Conservation (phyloP, 1,140 invertebrate genomes). For the Euborellia annulipes region DNA sequence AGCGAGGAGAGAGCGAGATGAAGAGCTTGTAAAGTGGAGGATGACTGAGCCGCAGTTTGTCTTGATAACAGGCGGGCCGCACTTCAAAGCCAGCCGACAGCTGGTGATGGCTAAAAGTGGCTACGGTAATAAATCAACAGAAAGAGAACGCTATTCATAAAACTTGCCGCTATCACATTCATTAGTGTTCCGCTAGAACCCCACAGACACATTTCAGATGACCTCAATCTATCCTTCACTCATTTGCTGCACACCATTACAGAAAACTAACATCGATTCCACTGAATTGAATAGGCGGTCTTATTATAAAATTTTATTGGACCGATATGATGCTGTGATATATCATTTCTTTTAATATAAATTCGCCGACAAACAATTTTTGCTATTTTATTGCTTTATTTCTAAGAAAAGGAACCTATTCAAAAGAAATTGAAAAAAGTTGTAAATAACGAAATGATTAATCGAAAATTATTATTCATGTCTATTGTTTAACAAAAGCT, state of each 20-base stretch:
- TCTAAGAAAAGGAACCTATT: too few species aligned
- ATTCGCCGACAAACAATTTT: too few species aligned
- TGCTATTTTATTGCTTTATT: too few species aligned
- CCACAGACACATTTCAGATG: not conserved
- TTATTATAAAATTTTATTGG: too few species aligned
- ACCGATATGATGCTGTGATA: too few species aligned
- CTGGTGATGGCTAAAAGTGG: slow-evolving; percentile 32
- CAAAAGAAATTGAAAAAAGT: too few species aligned
- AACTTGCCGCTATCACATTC: slow-evolving; percentile 7
- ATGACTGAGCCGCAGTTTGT: slow-evolving; percentile 33
- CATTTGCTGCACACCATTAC: not conserved
- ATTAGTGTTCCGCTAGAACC: not conserved
- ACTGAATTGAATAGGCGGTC: too few species aligned
- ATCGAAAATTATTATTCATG: too few species aligned
- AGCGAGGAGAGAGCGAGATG: slow-evolving; percentile 18
- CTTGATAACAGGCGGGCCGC: slow-evolving; percentile 31
- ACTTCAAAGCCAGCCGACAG: slow-evolving; percentile 25
- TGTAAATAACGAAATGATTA: too few species aligned
- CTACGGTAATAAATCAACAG: slow-evolving; percentile 31
- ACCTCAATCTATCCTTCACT: slow-evolving; percentile 4
- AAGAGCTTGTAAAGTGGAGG: slow-evolving; percentile 27
- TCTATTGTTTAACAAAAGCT: too few species aligned
- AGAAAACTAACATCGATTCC: too few species aligned
- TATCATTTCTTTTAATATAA: too few species aligned
- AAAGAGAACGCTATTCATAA: slow-evolving; percentile 6